Evolutionary conservation across 2,888 invertebrate genomes (phyloP), one percentile per base, ranked within the genome.

Genomic region (Odontocerum albicorne): DNA sequence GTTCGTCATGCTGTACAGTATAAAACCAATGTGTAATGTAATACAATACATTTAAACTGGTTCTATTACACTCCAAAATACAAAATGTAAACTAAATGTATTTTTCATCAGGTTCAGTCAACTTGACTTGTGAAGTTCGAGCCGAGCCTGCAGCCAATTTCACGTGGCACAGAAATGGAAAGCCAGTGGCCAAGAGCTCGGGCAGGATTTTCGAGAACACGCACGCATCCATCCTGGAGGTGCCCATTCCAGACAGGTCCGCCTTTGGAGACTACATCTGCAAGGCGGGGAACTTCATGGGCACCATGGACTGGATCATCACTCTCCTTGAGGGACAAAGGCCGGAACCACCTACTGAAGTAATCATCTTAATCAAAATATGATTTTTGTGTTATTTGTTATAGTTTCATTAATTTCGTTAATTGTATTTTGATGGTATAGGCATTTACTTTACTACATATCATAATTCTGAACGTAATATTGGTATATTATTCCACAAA

Each of bases 61-160:
- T n/a, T n/a, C n/a, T n/a, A n/a, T n/a, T n/a, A n/a, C n/a, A n/a
- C n/a, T n/a, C n/a, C n/a, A n/a, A n/a, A n/a, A n/a, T n/a, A n/a
- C n/a, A n/a, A n/a, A 12, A 33, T 27, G 8, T 33, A 6, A 42
- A 42, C 8, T 2, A 31, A 44, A 44, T 44, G 2, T 44, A 10
- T 44, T 15, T 44, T n/a, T 17, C 33, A 40, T 7, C 19, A 56
- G 83, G 83, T 13, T 70, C 68, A 21, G 79, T 77, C 2, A 81
- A 81, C 66, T 71, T 86, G 55, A 79, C 79, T 10, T 85, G 85
- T 68, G 71, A 76, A 64, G 81, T 77, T 47, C 72, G 74, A 57
- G 79, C 79, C 3, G 79, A 78, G 64, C 82, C 82, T 1, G 70
- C 73, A 12, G 77, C 81, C n/a, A 73, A 70, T 43, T 82, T 81